Evolutionary conservation across 2,888 invertebrate species (phyloP), one percentile per base, ranked within the genome.

Genomic region (Tetragnatha montana): DNA sequence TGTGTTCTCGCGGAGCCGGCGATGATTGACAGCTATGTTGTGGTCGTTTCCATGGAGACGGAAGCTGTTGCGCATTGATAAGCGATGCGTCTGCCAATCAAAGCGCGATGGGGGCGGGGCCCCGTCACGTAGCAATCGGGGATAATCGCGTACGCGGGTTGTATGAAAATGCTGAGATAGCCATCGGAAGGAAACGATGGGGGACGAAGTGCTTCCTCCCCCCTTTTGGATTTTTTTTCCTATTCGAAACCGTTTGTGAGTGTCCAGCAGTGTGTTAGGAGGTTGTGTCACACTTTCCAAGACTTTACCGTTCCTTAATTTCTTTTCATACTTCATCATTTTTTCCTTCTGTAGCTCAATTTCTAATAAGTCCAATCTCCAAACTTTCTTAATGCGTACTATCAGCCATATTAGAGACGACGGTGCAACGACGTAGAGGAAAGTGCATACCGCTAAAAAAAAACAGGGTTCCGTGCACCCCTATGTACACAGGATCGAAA

Each of bases 31-130:
- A 89, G 85, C 70, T 85, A 81, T 89, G 89, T 89, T 89, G 81
- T 74, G 85, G 8, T 47, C 81, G 89, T 89, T 50, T 12, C 89
- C 71, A 81, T 89, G 81, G 89, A 19, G 81, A 89, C 89, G 89
- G 89, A 89, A 86, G 89, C 89, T 89, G 85, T 89, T 89, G 89
- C 89, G 85, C 89, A 85, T 89, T 76, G 87, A 88, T 88, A 88
- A 88, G 87, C 87, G 85, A 75, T 81, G 89, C 78, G 75, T 69
- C 89, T 86, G 89, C 89, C 89, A 89, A 89, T 89, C 85, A 85
- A 78, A 78, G 35, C 71, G 47, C 71, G 14, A 49, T 12, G 50
- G 81, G 89, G 89, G 89, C 76, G 89, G 85, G 85, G 89, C 81
- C 21, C 19, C 47, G 85, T 89, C 89, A 89, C 89, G 89, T 85